Base-by-base conservation (phyloP, 2,888 invertebrate genomes). In the Tiphia femorata region DNA sequence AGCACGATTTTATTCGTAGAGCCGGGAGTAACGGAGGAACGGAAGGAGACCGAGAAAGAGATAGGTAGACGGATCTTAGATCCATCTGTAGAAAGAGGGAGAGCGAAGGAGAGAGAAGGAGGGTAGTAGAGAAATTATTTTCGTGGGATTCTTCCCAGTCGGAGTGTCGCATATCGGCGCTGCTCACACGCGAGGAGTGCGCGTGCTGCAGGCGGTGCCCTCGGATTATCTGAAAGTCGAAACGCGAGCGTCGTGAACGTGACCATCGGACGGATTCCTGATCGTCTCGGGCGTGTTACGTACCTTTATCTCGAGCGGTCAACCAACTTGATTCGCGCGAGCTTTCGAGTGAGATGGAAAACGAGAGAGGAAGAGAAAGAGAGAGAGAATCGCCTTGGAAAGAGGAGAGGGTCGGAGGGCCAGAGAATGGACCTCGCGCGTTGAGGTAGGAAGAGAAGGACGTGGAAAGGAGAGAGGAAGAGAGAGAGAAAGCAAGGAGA, bases 201-300 rank as follows among this genome's bases (percentile, higher is more conserved):
- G 5, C 33, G 33, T n/a, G 67, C 62, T 61, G 68, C 57, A 58
- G 38, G 55, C 55, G 35, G 62, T 54, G 12, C 55, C 56, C 42
- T 43, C 47, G 67, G 43, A 68, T 68, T 66, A 68, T 62, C 64
- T 66, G 71, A 71, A 68, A 70, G 64, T 67, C 71, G 68, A 70
- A 70, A 62, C 72, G 46, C 67, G 66, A 64, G 58, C 60, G 57
- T 43, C 62, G 50, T 48, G 64, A 72, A 77, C 78, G 78, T 79
- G 73, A 77, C 71, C 70, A 73, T 74, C 65, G 66, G 63, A 75
- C 68, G 70, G 67, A 78, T 76, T 77, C 72, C 70, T 73, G 72
- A 72, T 67, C 70, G 71, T 72, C 66, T 67, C 64, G 66, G 54
- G 43, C 53, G 33, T 41, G 53, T 47, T 62, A 57, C 52, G 58